Percentiles rank a stretch among this genome's conserved stretches.
Conservation (phyloP, 30 jellyfish, hydroid and myxozoan species). For the Rhopilema esculentum region DNA sequence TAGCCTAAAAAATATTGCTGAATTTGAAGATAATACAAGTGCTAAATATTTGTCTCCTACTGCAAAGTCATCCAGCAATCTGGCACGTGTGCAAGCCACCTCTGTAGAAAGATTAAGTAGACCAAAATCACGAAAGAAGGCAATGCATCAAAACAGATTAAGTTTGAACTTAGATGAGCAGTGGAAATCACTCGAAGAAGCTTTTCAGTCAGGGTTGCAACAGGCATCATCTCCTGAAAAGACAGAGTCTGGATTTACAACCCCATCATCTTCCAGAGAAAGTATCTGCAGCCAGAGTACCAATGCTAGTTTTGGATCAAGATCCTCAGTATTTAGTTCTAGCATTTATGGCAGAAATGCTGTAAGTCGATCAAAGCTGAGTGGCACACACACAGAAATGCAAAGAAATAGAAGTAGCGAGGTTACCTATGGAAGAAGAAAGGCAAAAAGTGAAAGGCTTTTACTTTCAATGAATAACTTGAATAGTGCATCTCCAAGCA, state of each 20-base stretch:
- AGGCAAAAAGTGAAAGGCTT: constrained; percentile 67
- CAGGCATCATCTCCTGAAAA: constrained; percentile 32
- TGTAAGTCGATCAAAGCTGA: neutral
- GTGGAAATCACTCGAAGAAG: constrained; percentile 59
- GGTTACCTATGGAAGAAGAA: constrained; percentile 26
- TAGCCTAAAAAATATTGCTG: neutral
- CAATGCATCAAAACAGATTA: constrained; percentile 61
- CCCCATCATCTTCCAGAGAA: constrained; percentile 63
- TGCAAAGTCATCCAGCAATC: neutral
- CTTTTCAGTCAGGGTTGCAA: constrained; percentile 43
- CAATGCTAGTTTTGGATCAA: constrained; percentile 60
- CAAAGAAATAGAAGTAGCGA: neutral
- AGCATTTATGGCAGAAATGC: neutral
- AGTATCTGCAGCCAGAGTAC: constrained; percentile 66
- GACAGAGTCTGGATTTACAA: neutral
- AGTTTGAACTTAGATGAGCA: constrained; percentile 75
- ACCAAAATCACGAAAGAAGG: constrained; percentile 57
- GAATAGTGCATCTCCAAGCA: constrained; percentile 18
- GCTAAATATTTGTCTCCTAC: neutral
- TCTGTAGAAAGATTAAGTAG: constrained; percentile 74
- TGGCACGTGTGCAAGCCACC: constrained; percentile 50
- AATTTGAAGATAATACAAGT: neutral
- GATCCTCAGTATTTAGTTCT: constrained; percentile 43
- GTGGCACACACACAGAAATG: neutral
- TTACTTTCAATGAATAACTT: constrained; percentile 67